Base-by-base conservation (phyloP, 2,113 vertebrate species). In the Emydura subglobosa region DNA sequence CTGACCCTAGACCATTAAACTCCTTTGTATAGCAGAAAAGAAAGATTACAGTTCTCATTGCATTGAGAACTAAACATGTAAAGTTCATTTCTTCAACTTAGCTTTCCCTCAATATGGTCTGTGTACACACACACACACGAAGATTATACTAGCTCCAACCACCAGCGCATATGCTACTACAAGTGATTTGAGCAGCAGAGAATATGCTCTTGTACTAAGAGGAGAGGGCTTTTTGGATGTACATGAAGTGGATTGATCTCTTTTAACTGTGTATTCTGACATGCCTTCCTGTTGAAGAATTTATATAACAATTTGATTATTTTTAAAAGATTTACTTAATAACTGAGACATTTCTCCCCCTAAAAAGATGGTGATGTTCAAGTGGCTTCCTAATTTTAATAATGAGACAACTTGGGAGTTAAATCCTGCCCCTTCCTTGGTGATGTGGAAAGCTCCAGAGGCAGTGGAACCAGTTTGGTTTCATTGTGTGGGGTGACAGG, bases 21-120 rank as follows among this genome's bases (percentile, higher is more conserved):
- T 68, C 17, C 61, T n/a, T 68, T 17, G 16, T 68, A 17, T 17
- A 68, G 34, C 61, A 65, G 74, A 19, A 80, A 1, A 29, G 1
- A 2, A 6, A 82, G 84, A 83, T 88, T 49, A n/a, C 80, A 95
- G 72, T 17, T 61, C 61, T 87, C 51, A 9, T 65, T 92, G 80
- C 83, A 83, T 91, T 84, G 90, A 92, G 88, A 95, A 92, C 82
- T 85, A 68, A n/a, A 68, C 51, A 68, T 4, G 25, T 31, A 82
- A 19, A 91, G 44, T 65, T 91, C 34, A 19, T 68, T 39, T 96
- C 74, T 87, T 92, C 96, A 85, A 87, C 65, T 85, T 95, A 1
- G 65, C 92, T 97, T 96, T 89, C 85, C 53, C 78, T 88, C 74
- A 85, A 89, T 94, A 90, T 94, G 65, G 90, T 59, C 96, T 96